Conservation (phyloP, 2,113 vertebrate species). For the Elephas maximus region DNA sequence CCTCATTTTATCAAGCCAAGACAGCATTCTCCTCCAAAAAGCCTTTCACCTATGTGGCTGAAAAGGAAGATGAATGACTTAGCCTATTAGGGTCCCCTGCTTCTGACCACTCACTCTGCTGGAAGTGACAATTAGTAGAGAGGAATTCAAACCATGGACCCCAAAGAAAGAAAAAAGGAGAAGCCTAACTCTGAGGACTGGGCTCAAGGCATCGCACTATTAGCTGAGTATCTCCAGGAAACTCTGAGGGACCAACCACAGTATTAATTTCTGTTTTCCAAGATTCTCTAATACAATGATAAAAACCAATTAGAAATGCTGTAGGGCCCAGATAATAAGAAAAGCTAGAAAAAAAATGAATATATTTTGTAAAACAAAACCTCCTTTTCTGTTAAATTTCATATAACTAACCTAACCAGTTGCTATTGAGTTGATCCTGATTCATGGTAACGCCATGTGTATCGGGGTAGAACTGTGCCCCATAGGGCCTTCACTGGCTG, state of each 20-base stretch:
- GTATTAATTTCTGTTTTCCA: constrained; percentile 22
- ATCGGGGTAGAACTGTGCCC: background rate
- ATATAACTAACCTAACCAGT: background rate
- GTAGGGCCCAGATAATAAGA: background rate
- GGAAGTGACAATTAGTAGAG: background rate
- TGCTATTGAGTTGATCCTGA: background rate
- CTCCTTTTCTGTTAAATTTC: background rate
- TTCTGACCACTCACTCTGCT: background rate
- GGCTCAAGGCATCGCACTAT: background rate
- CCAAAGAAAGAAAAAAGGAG: background rate
- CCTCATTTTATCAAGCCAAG: background rate
- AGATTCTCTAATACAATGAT: background rate
- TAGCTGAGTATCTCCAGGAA: background rate
- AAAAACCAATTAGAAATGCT: background rate
- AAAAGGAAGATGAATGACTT: background rate
- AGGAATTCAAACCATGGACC: background rate
- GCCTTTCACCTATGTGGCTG: background rate
- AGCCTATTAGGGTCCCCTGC: background rate
- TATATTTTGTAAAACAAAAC: background rate
- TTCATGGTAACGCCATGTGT: background rate
- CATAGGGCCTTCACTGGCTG: background rate
- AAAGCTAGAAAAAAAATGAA: background rate
- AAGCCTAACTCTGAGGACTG: background rate
- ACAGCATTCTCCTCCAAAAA: background rate
- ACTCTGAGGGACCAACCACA: background rate